Conservation (phyloP, 2,113 vertebrate species). For the Lepisosteus osseus region DNA sequence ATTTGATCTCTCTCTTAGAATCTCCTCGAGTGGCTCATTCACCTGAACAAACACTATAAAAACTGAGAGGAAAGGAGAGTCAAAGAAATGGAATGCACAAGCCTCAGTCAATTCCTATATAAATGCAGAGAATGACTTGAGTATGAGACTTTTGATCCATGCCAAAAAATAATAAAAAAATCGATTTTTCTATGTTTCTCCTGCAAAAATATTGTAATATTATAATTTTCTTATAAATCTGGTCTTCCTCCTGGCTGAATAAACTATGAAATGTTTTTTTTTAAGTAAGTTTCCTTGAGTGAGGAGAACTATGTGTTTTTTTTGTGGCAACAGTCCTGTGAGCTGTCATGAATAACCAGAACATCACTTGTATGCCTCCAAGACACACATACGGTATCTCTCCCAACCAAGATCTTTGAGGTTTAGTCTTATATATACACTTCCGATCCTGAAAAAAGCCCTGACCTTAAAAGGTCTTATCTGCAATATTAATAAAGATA, state of each 20-base stretch:
- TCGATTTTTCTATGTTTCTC: not conserved
- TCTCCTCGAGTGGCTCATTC: not conserved
- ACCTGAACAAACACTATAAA: slow-evolving; percentile 8
- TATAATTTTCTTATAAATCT: not conserved
- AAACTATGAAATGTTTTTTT: not conserved
- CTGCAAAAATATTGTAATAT: not conserved
- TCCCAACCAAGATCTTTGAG: no score
- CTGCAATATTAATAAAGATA: no score
- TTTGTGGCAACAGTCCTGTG: not conserved
- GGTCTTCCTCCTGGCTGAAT: not conserved
- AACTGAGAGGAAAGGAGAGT: not conserved
- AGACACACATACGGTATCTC: no score
- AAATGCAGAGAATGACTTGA: not conserved
- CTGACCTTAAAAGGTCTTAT: no score
- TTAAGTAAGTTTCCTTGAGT: not conserved
- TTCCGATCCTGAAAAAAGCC: no score
- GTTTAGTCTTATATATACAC: no score
- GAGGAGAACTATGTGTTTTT: not conserved
- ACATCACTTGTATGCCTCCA: no score
- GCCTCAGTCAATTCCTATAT: not conserved
- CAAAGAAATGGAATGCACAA: slow-evolving; percentile 1
- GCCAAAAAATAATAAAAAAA: not conserved
- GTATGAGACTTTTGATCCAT: not conserved
- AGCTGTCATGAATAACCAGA: no score
- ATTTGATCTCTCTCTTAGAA: not conserved